These are phyloP conservation scores for Macroteleia sp. DNA, from an alignment of 2,888 invertebrate genomes.

Conservation along the genomic window DNA sequence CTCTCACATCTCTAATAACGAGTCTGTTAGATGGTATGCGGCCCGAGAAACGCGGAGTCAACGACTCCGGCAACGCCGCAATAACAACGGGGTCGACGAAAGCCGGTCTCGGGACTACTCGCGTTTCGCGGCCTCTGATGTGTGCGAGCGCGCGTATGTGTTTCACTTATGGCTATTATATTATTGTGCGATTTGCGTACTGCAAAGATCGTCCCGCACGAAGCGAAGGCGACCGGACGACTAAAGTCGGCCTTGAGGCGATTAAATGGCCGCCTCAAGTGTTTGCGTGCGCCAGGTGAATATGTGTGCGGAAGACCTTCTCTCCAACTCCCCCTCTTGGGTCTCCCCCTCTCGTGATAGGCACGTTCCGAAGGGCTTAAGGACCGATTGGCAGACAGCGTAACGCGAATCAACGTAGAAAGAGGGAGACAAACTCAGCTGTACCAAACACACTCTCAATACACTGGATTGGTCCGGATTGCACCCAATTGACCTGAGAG, in stretches of 20 bases:
- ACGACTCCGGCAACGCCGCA: constrained; percentile 67
- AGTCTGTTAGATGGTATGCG: constrained; percentile 62
- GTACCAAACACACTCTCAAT: no score
- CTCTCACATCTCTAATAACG: constrained; percentile 61
- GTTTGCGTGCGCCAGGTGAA: constrained; percentile 66
- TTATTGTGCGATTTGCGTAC: constrained; percentile 53
- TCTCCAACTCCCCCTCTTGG: constrained; percentile 30
- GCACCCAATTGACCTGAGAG: constrained; percentile 29
- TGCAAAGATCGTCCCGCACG: constrained; percentile 45
- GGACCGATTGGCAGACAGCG: constrained; percentile 70
- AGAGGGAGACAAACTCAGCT: constrained; percentile 62
- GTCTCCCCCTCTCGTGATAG: constrained; percentile 65
- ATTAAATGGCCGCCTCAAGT: constrained; percentile 74
- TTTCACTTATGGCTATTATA: constrained; percentile 54
- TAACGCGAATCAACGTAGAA: constrained; percentile 51
- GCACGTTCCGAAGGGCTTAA: constrained; percentile 73
- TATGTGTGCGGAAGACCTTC: constrained; percentile 64
- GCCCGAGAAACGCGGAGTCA: constrained; percentile 64
- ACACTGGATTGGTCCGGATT: constrained; percentile 26
- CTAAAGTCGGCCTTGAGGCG: constrained; percentile 76
- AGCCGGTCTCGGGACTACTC: constrained; percentile 63
- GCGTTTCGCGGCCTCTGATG: constrained; percentile 46
- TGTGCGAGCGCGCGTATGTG: constrained; percentile 33
- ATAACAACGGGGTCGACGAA: constrained; percentile 75
- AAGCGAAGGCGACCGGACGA: constrained; percentile 63